phyloP scores from a whole-genome alignment of 92 coral and sea anemone genomes.

The Epizoanthus fatuus region DNA sequence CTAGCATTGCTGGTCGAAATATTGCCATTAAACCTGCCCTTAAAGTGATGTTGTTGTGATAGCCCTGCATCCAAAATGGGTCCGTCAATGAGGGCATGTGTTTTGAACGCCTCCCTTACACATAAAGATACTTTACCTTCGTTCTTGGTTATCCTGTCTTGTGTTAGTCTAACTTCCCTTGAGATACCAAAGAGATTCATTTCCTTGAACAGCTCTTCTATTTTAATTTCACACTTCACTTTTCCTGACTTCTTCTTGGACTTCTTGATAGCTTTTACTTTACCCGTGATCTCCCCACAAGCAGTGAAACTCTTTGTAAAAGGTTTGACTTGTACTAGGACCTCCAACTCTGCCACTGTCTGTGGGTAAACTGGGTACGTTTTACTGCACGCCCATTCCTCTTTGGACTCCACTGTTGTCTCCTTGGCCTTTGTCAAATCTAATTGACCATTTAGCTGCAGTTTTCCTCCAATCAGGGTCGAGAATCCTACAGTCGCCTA shows the following conservation, averaged over 20 bases:
- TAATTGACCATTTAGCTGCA: background rate
- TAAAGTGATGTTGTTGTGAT: no score
- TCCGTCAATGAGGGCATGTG: no score
- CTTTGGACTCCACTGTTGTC: background rate
- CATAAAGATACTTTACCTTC: background rate
- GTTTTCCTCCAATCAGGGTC: slow-evolving; percentile 5
- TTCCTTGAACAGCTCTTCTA: background rate
- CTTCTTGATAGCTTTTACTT: background rate
- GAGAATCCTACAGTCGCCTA: slow-evolving; percentile 2
- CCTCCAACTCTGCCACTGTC: slow-evolving; percentile 6
- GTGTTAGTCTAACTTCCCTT: slow-evolving; percentile 6
- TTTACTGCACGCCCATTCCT: slow-evolving; percentile 11
- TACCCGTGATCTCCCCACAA: background rate
- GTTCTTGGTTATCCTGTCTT: background rate
- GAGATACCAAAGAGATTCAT: slow-evolving; percentile 4
- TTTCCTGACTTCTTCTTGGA: slow-evolving; percentile 4
- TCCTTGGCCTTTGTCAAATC: slow-evolving; percentile 4
- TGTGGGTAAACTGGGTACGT: slow-evolving; percentile 12
- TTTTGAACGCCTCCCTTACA: no score
- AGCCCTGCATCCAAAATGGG: no score
- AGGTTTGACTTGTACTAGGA: background rate
- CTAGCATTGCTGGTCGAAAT: no score
- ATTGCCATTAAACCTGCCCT: no score
- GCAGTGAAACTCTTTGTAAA: background rate
- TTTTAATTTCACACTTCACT: background rate